phyloP scores from a whole-genome alignment of 2,797 vertebrate genomes.

The Natrix natrix region DNA sequence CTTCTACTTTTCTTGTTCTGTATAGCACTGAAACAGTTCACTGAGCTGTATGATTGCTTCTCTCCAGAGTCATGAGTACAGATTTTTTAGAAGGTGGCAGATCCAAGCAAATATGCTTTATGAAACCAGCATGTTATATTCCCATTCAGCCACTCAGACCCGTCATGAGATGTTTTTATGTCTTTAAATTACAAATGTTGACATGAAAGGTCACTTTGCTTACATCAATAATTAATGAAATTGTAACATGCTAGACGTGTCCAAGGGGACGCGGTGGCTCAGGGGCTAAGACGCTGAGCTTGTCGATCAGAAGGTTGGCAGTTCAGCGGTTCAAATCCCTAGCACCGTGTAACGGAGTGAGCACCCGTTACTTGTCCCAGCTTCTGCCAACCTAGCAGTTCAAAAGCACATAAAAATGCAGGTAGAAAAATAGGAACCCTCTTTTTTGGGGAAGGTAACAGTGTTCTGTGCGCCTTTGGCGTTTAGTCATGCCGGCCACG shows the following conservation, averaged over 20 bases:
- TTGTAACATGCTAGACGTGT: not conserved
- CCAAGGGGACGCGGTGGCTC: too few relatives aligned
- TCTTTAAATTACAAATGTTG: not conserved
- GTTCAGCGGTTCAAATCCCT: too few relatives aligned
- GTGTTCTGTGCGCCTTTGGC: too few relatives aligned
- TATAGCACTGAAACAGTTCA: not conserved
- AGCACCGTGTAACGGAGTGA: too few relatives aligned
- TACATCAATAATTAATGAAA: not conserved
- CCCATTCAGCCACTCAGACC: not conserved
- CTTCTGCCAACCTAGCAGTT: too few relatives aligned
- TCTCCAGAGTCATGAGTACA: not conserved
- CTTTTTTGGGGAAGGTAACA: too few relatives aligned
- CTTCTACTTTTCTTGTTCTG: conserved; percentile 1
- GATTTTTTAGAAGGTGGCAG: not conserved
- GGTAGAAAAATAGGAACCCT: too few relatives aligned
- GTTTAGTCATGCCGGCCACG: too few relatives aligned
- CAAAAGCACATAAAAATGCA: too few relatives aligned
- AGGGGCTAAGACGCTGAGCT: too few relatives aligned
- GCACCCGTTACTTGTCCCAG: too few relatives aligned
- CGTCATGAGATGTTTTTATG: not conserved
- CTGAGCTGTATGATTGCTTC: conserved; percentile 8
- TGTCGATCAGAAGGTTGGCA: too few relatives aligned
- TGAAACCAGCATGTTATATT: not conserved
- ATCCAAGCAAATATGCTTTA: not conserved
- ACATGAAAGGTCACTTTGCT: not conserved